Percentiles rank a stretch among this genome's conserved stretches.
Evolutionary conservation across 2,797 vertebrate species (phyloP).

Genomic region (Lerista edwardsae): DNA sequence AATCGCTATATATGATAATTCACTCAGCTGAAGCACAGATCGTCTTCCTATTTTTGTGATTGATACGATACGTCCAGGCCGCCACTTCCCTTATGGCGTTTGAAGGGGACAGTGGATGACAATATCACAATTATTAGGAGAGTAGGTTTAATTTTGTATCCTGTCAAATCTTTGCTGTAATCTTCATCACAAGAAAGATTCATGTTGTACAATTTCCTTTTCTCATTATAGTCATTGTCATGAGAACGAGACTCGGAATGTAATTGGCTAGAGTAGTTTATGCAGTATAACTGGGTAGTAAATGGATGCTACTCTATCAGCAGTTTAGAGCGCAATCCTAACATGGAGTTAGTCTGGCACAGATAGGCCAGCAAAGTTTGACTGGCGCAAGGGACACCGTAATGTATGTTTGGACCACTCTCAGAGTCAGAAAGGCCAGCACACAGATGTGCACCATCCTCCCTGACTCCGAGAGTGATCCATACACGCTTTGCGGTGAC

Average conservation of each 20-base stretch:
- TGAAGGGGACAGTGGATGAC: slow-evolving; percentile 44
- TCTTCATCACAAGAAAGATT: slow-evolving; percentile 48
- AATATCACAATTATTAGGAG: slow-evolving; percentile 50
- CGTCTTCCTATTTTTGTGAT: slow-evolving; percentile 23
- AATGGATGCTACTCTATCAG: slow-evolving; percentile 22
- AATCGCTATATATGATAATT: slow-evolving; percentile 35
- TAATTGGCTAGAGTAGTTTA: slow-evolving; percentile 35
- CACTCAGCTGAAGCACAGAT: slow-evolving; percentile 11
- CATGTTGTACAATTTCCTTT: slow-evolving; percentile 50
- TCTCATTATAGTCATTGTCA: slow-evolving; percentile 37
- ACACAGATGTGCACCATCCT: too few species aligned
- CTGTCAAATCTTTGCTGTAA: slow-evolving; percentile 37
- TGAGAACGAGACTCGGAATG: slow-evolving; percentile 29
- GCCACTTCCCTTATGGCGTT: slow-evolving; percentile 30
- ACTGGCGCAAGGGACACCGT: too few species aligned
- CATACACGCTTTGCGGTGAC: too few species aligned
- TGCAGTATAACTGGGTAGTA: background rate
- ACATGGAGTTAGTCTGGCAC: too few species aligned
- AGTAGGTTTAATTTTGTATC: slow-evolving; percentile 49
- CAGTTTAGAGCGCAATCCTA: too few species aligned
- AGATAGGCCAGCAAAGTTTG: too few species aligned
- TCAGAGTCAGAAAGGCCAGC: too few species aligned
- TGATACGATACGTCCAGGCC: slow-evolving; percentile 37
- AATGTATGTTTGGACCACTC: too few species aligned
- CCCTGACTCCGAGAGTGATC: too few species aligned